Evolutionary conservation across 2,113 vertebrate genomes (phyloP).

Genomic region (Callorhinus ursinus): DNA sequence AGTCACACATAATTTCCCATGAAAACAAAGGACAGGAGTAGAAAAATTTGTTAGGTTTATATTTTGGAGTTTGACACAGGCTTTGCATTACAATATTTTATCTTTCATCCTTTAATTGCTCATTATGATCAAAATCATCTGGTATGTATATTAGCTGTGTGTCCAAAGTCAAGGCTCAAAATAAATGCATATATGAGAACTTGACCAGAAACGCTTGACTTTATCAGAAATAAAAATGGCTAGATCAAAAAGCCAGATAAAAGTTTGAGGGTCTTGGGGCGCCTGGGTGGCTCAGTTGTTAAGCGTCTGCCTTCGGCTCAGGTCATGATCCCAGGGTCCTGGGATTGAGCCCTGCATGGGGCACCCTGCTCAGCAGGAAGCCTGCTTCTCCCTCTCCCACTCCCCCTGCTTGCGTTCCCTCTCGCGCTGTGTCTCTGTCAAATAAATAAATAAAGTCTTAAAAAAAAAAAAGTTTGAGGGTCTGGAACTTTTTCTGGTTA

Average conservation of each 20-base stretch:
- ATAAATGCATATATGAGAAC: constrained; percentile 24
- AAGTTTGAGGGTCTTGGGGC: background rate
- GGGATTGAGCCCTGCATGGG: no score
- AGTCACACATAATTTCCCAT: background rate
- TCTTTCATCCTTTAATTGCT: background rate
- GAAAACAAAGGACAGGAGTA: background rate
- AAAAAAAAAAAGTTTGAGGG: background rate
- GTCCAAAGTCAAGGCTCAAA: constrained; percentile 17
- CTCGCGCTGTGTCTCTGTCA: no score
- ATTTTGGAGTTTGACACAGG: background rate
- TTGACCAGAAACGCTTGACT: constrained; percentile 8
- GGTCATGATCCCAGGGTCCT: no score
- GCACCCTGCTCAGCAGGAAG: no score
- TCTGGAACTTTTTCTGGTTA: constrained; percentile 16
- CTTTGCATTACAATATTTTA: background rate
- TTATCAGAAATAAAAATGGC: constrained; percentile 43
- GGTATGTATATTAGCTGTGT: background rate
- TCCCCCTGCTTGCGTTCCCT: no score
- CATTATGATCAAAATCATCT: background rate
- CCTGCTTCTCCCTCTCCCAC: no score
- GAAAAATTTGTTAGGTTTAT: background rate
- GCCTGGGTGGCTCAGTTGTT: no score
- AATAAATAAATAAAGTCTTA: no score
- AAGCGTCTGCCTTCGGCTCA: no score
- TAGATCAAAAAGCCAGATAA: background rate